Evolutionary conservation across 2,888 invertebrate species (phyloP).

Genomic region (Chymomyza amoena): DNA sequence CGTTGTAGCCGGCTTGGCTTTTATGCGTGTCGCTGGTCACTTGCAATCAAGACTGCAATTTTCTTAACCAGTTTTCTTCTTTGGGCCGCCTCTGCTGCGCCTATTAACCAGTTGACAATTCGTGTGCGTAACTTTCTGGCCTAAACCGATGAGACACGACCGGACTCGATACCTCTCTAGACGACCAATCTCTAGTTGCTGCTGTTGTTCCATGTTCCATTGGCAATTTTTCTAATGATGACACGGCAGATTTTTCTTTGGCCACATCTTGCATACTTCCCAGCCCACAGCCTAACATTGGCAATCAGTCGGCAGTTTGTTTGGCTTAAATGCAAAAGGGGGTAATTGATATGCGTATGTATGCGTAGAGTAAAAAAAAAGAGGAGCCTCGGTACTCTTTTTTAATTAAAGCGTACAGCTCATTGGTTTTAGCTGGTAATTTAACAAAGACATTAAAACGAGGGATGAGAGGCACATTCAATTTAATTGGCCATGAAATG

Average conservation of each 20-base stretch:
- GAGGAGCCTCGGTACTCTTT: constrained; percentile 11
- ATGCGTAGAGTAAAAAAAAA: background rate
- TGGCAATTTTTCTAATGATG: constrained; percentile 63
- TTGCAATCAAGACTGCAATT: constrained; percentile 71
- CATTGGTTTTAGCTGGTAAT: constrained; percentile 47
- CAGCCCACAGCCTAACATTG: constrained; percentile 30
- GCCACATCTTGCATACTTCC: constrained; percentile 44
- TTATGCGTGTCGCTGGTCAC: constrained; percentile 45
- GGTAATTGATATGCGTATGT: constrained; percentile 64
- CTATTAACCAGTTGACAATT: constrained; percentile 70
- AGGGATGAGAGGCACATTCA: constrained; percentile 13
- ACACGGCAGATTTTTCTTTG: constrained; percentile 40
- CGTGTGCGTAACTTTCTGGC: constrained; percentile 64
- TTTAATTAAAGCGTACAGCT: constrained; percentile 63
- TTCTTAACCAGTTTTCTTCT: constrained; percentile 67
- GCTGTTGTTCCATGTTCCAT: background rate
- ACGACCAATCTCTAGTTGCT: background rate
- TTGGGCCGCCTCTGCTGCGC: constrained; percentile 15
- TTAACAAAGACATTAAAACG: constrained; percentile 64
- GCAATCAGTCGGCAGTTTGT: constrained; percentile 72
- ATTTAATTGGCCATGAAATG: constrained; percentile 1
- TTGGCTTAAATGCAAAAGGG: constrained; percentile 64
- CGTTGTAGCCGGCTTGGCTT: constrained; percentile 28
- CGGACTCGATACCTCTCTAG: constrained; percentile 1
- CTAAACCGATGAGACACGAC: background rate